Evolutionary conservation across 2,113 vertebrate species (phyloP), one percentile per base, ranked within the genome.

Genomic region (Sylvilagus bachmani): DNA sequence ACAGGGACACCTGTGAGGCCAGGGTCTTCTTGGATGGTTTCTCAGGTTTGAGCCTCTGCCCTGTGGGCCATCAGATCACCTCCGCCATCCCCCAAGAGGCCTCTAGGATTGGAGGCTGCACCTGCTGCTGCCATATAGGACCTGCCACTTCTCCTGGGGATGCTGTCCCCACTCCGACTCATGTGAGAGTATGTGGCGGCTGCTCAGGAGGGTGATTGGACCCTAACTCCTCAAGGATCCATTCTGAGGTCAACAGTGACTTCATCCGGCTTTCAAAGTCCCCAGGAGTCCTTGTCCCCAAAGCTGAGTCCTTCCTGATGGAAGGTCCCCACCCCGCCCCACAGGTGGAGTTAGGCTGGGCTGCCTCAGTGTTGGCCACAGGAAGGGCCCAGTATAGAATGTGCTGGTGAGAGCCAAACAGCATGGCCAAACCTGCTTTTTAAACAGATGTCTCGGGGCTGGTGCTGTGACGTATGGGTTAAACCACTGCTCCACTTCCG

Each of bases 231-330:
- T 62, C 73, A 33, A 71, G 75, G 73, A 49, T 86, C 38, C 29
- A 70, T 86, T 79, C 49, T 61, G 36, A 81, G 95, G 75, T 62
- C 55, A 81, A 78, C 36, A 55, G 13, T 87, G 33, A 71, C 61
- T 85, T 91, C 31, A 61, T 92, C 74, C 6, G 69, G 31, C 90
- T 90, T 94, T 84, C 62, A 44, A 92, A 90, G n/a, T 88, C 89
- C 29, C 67, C 31, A 53, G 61, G n/a, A 95, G 51, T 53, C 19
- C 70, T 27, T 88, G n/a, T 22, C 96, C 49, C 44, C 31, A 38
- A 89, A 85, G 67, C 13, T 16, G 36, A 86, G 24, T 31, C 33
- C 55, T 58, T 90, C 64, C 61, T 82, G 19, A 87, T 5, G 49
- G 27, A 84, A 67, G 1, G 12, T 88, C 55, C 85, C 53, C 77